A percentile compares a stretch with the other conserved stretches of the same genome.
Evolutionary conservation across 2,888 invertebrate genomes (phyloP).

Genomic region (Bugulina stolonifera): DNA sequence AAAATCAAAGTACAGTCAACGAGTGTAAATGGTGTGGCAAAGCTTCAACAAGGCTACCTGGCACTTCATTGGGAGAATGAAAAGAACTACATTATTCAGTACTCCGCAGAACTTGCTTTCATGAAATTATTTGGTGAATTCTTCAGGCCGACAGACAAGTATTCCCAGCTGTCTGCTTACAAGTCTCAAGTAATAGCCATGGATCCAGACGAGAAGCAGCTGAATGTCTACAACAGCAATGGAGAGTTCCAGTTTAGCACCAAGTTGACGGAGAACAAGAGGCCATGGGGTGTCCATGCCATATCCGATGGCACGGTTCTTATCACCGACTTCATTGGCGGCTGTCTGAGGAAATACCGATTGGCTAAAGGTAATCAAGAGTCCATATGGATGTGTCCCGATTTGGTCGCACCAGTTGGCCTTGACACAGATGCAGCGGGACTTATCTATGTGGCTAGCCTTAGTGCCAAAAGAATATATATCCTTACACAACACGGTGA

Average conservation of each 20-base stretch:
- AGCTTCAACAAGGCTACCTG: neutral
- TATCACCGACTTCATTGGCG: neutral
- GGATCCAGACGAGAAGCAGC: slow-evolving; percentile 15
- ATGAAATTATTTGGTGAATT: slow-evolving; percentile 17
- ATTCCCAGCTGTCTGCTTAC: neutral
- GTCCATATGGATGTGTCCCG: neutral
- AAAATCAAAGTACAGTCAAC: neutral
- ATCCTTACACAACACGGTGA: neutral
- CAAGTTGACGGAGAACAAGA: neutral
- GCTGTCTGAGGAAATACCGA: slow-evolving; percentile 11
- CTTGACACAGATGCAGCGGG: neutral
- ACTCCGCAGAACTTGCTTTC: slow-evolving; percentile 1
- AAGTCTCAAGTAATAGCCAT: neutral
- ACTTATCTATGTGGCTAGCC: slow-evolving; percentile 16
- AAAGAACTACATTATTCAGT: slow-evolving; percentile 16
- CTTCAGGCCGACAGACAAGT: slow-evolving; percentile 9
- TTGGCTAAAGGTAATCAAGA: neutral
- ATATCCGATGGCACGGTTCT: neutral
- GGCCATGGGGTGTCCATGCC: slow-evolving; percentile 11
- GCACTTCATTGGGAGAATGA: slow-evolving; percentile 21
- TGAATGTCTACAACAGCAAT: slow-evolving; percentile 16
- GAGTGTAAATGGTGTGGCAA: slow-evolving; percentile 8
- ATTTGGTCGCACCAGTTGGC: neutral
- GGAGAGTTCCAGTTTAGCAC: slow-evolving; percentile 23
- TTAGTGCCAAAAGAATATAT: slow-evolving; percentile 19